Evolutionary conservation across 2,888 invertebrate species (phyloP), one percentile per base, ranked within the genome.

Genomic region (Melanargia galathea): DNA sequence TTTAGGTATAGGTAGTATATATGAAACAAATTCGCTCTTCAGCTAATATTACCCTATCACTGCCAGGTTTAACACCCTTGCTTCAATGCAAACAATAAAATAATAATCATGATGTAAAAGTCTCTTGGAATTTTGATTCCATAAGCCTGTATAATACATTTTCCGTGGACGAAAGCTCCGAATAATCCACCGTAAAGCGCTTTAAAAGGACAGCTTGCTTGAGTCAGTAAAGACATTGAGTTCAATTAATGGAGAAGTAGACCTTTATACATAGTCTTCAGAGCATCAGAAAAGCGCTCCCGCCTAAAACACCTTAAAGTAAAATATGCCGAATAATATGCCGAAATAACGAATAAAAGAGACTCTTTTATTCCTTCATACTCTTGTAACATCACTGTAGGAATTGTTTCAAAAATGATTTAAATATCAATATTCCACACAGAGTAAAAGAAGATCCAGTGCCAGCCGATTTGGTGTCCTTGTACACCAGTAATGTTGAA

Each of bases 181-280:
- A 55, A 65, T 62, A 65, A 62, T 65, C 62, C 65, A 38, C 40
- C 33, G 49, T 62, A 59, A 62, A 62, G 59, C 54, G 49, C 59
- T 62, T 45, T 54, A n/a, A 51, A 59, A 59, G 62, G 59, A 56
- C 65, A 58, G n/a, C 55, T 49, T 24, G 59, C 56, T 64, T 46
- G 57, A 59, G 59, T 58, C 54, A 65, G 40, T 58, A 30, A 55
- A 58, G 58, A 58, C n/a, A 38, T 6, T 38, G 38, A n/a, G 38
- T 38, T 38, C 6, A 38, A 38, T n/a, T n/a, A n/a, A 38, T 5
- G 6, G n/a, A 38, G n/a, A n/a, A n/a, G 38, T n/a, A 38, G 6
- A 38, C 38, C n/a, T n/a, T 13, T 13, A n/a, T n/a, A 5, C 38
- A 13, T 38, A 3, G 2, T n/a, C 6, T 13, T 35, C 3, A 1